Evolutionary conservation across 2,797 vertebrate genomes (phyloP).

Genomic region (Coluber constrictor): DNA sequence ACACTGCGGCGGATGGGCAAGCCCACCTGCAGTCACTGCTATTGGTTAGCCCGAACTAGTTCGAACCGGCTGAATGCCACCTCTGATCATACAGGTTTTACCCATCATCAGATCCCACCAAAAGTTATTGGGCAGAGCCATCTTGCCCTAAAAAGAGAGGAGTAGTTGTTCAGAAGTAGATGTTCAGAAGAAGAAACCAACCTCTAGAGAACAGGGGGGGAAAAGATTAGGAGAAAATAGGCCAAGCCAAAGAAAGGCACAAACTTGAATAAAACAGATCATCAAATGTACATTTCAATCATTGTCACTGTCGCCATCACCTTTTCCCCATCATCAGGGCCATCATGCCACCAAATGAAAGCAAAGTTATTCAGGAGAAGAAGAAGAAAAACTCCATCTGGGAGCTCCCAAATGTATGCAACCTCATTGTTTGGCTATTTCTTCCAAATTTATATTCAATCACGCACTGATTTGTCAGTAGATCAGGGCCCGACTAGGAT

Average conservation of each 20-base stretch:
- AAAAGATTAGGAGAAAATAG: not conserved
- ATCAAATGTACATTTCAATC: not conserved
- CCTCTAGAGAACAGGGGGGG: not conserved
- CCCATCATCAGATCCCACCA: not conserved
- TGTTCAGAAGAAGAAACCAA: not conserved
- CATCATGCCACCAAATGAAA: not conserved
- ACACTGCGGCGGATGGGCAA: too few relatives aligned
- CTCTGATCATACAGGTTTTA: not conserved
- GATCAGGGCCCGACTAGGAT: not conserved
- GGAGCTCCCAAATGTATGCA: not conserved
- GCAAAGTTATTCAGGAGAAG: not conserved
- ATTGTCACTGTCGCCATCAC: not conserved
- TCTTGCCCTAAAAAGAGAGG: not conserved
- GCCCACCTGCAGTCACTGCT: too few relatives aligned
- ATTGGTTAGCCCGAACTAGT: too few relatives aligned
- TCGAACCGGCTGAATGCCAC: too few relatives aligned
- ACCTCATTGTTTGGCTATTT: not conserved
- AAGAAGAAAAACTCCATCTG: not conserved
- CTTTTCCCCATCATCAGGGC: not conserved
- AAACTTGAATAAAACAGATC: not conserved
- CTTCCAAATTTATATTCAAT: not conserved
- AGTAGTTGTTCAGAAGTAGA: not conserved
- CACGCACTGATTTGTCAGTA: not conserved
- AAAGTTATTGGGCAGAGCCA: not conserved
- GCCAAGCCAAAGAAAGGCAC: not conserved